Conservation (phyloP, 2,113 vertebrate species). For the Pachycephala philippinensis region DNA sequence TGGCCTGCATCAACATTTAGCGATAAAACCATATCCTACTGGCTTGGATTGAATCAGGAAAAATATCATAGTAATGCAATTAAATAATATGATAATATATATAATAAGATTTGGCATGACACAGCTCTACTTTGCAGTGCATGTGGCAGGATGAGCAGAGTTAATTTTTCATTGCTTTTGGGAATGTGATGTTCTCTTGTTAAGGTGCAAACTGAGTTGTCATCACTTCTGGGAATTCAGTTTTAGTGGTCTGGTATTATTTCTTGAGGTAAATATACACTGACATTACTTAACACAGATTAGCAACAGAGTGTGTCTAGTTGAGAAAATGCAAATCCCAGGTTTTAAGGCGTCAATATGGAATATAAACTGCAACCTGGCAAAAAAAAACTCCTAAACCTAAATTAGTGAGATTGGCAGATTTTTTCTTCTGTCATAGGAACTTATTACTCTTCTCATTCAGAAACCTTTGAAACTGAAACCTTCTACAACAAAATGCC, state of each 20-base stretch:
- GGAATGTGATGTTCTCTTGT: background rate
- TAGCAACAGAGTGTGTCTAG: background rate
- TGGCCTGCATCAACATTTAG: background rate
- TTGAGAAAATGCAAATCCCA: background rate
- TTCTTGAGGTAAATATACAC: background rate
- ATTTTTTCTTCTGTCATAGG: background rate
- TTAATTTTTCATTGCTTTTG: background rate
- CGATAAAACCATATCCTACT: background rate
- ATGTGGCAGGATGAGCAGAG: background rate
- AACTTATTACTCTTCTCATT: background rate
- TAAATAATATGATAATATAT: background rate
- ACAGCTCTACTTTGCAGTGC: background rate
- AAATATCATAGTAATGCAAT: background rate
- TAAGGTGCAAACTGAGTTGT: background rate
- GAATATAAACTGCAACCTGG: background rate
- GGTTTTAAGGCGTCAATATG: background rate
- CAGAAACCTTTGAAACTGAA: background rate
- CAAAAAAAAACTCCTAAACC: background rate
- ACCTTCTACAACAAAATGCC: background rate
- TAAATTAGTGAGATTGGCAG: background rate
- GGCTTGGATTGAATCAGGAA: background rate
- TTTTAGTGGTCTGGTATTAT: background rate
- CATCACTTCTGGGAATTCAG: background rate
- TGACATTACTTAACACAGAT: background rate
- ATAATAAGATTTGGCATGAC: background rate